A percentile compares a stretch with the other conserved stretches of the same genome.
phyloP scores from a whole-genome alignment of 2,113 vertebrate species.

The Dasyurus viverrinus region DNA sequence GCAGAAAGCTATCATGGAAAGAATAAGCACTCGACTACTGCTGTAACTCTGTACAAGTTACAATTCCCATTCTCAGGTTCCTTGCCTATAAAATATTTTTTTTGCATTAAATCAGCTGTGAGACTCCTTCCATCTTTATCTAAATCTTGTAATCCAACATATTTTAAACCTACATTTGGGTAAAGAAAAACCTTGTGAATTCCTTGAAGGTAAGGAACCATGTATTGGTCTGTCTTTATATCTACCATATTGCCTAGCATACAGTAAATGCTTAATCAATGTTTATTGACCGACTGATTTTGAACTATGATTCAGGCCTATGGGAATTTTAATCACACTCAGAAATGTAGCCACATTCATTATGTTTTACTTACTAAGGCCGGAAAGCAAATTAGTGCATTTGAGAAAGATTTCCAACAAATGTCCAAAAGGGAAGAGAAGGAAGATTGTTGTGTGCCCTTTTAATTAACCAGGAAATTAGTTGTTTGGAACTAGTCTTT shows the following conservation, averaged over 20 bases:
- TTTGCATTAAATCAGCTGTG: background rate
- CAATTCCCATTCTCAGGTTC: background rate
- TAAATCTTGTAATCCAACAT: background rate
- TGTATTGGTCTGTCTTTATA: background rate
- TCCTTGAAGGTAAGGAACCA: background rate
- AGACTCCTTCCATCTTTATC: background rate
- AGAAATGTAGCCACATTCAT: background rate
- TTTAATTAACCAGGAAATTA: conserved; percentile 25
- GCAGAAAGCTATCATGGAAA: background rate
- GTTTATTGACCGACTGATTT: background rate
- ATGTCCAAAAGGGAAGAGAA: conserved; percentile 17
- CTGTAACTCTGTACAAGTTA: background rate
- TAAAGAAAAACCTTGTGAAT: background rate
- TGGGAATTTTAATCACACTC: background rate
- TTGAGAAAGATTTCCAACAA: conserved; percentile 16
- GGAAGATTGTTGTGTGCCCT: conserved; percentile 29
- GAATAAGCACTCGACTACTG: background rate
- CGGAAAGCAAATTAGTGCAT: background rate
- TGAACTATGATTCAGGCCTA: background rate
- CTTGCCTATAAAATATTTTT: background rate
- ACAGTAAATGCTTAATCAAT: background rate
- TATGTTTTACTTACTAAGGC: background rate
- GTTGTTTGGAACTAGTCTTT: background rate
- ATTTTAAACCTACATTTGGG: background rate
- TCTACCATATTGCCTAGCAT: background rate